Evolutionary conservation across 2,888 invertebrate genomes (phyloP).

Genomic region (Limnephilus rhombicus): DNA sequence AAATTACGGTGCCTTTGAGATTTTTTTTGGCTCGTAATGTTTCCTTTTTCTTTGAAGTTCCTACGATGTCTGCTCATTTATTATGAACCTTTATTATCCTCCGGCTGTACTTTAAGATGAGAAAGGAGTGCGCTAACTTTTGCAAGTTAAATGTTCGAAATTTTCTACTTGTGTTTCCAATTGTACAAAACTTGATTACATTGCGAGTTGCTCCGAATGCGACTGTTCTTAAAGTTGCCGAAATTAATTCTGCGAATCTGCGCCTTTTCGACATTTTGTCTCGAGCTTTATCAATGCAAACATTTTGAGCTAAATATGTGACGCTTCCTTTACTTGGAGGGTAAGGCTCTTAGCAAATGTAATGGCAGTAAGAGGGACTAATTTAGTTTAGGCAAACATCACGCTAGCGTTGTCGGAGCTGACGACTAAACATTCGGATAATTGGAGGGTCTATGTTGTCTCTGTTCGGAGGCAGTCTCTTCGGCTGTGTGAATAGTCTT

Average conservation of each 20-base stretch:
- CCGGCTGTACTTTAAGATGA: background rate
- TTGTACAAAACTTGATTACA: conserved; percentile 46
- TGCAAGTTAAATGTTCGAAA: conserved; percentile 8
- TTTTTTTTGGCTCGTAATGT: background rate
- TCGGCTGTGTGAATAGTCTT: conserved; percentile 42
- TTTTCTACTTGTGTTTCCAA: conserved; percentile 39
- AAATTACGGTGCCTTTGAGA: background rate
- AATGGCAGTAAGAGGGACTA: conserved; percentile 59
- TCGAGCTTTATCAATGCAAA: conserved; percentile 55
- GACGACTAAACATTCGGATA: conserved; percentile 63
- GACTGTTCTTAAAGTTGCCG: conserved; percentile 46
- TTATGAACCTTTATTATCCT: background rate
- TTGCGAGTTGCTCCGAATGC: conserved; percentile 39
- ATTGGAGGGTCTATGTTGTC: conserved; percentile 53
- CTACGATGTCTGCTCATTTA: background rate
- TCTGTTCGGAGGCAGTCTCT: conserved; percentile 18
- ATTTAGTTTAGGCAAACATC: conserved; percentile 65
- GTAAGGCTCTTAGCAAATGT: conserved; percentile 52
- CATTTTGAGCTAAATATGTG: conserved; percentile 56
- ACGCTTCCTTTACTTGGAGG: background rate
- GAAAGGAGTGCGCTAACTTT: background rate
- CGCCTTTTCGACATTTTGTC: conserved; percentile 52
- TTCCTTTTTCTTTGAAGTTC: background rate
- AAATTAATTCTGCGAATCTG: conserved; percentile 51
- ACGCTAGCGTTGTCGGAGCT: conserved; percentile 50